Evolutionary conservation across 1,140 invertebrate genomes (phyloP), one percentile per base, ranked within the genome.

Genomic region (Cheumatopsyche charites): DNA sequence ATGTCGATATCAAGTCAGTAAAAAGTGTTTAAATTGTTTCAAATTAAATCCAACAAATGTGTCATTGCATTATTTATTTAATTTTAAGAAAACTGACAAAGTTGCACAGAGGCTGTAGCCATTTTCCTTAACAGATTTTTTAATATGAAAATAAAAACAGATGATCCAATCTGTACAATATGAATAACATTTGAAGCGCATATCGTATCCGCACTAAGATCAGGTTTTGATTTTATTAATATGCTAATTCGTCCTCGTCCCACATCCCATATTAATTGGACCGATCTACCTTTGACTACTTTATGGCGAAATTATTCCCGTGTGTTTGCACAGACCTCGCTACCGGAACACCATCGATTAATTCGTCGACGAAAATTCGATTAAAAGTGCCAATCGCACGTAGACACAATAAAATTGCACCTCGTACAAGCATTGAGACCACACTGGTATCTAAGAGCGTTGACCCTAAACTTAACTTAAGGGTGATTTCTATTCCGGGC

Each of bases 231-330:
- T 68, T 63, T 71, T 74, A 74, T 71, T 71, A 74, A 74, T 71
- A 74, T 74, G 73, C 52, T 74, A 74, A 74, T 74, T 74, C 47
- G 15, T 29, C 65, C n/a, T 36, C 52, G 41, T 62, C 73, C 62
- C 29, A 71, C 73, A 65, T 68, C 47, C 19, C 19, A 29, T 65
- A 67, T 68, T 69, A 67, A 67, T 73, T 73, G 49, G 65, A 69
- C 66, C 58, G 43, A 42, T 71, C 62, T 61, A 9, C 26, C 19
- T 9, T 26, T 23, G 66, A 58, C 66, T 68, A 68, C 47, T 68
- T 68, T 68, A 68, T 68, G 23, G 66, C 66, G 9, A 36, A 68
- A 36, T 68, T 68, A 68, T 68, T 1, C 66, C 6, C 36, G 25
- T 23, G 9, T 66, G 63, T 66, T 66, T 66, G 63, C 63, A 66